Percentiles rank a stretch among this genome's conserved stretches.
Evolutionary conservation across 2,888 invertebrate genomes (phyloP).

Genomic region (Eremobia ochroleuca): DNA sequence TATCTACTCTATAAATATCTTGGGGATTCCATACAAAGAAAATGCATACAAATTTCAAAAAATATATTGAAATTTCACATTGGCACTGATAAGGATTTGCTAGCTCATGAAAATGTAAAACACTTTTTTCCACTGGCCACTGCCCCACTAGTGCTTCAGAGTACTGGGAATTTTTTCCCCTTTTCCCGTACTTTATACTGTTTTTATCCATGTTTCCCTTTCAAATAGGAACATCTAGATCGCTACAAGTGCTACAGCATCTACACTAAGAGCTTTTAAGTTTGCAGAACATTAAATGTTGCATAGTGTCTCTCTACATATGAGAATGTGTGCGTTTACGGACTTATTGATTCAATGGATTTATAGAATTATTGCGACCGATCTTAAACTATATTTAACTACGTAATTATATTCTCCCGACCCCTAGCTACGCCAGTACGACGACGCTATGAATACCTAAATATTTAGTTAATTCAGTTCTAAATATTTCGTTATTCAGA

Average conservation of each 20-base stretch:
- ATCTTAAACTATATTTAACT: background rate
- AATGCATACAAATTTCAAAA: background rate
- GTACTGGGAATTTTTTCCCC: background rate
- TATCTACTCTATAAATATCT: background rate
- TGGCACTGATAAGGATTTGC: background rate
- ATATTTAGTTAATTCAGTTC: background rate
- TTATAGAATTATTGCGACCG: no score
- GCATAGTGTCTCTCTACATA: background rate
- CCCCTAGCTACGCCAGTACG: background rate
- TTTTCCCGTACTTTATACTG: background rate
- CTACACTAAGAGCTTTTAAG: background rate
- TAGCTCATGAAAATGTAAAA: background rate
- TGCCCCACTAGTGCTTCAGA: no score
- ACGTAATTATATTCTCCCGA: background rate
- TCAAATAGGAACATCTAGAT: no score
- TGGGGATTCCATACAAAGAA: background rate
- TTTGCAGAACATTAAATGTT: background rate
- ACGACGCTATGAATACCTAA: background rate
- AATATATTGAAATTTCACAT: background rate
- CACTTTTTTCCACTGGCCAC: no score
- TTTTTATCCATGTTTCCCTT: background rate
- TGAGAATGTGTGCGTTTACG: background rate
- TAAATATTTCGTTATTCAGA: no score
- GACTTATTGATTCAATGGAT: background rate
- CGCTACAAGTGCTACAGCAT: background rate